Evolutionary conservation across 2,888 invertebrate species (phyloP).

Genomic region (Campopleginae sp.): DNA sequence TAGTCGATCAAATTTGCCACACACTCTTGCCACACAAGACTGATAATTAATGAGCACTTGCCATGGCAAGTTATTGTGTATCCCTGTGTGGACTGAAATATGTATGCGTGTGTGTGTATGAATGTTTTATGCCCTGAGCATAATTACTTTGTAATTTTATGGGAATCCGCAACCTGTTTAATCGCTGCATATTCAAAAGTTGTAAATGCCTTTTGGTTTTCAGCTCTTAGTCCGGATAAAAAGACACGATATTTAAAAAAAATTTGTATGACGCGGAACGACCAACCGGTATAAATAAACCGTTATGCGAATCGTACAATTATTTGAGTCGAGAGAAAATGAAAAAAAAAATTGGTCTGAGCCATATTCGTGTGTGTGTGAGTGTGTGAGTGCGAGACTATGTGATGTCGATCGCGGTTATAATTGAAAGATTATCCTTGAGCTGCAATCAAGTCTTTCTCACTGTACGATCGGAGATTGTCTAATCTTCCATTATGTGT

Average conservation of each 20-base stretch:
- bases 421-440: conserved; percentile 48
- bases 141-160: neutral
- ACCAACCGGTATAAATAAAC: conserved; percentile 34
- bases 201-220: neutral
- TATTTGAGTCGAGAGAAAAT: conserved; percentile 21
- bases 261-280: conserved; percentile 8
- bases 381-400: neutral
- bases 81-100: neutral
- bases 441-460: conserved; percentile 39
- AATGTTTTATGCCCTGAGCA: neutral
- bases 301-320: conserved; percentile 50
- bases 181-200: conserved; percentile 14
- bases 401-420: neutral
- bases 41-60: conserved; percentile 36
- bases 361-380: neutral
- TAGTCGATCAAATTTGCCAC: conserved; percentile 2
- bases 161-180: conserved; percentile 9
- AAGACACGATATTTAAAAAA: neutral
- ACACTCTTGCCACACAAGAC: neutral
- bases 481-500: conserved; percentile 1
- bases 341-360: conserved; percentile 18
- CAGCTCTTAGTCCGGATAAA: conserved; percentile 23
- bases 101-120: neutral
- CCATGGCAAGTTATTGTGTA: conserved; percentile 6
- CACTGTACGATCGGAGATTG: conserved; percentile 18